Evolutionary conservation across 2,113 vertebrate genomes (phyloP), one percentile per base, ranked within the genome.

Genomic region (Rhizomys pruinosus): DNA sequence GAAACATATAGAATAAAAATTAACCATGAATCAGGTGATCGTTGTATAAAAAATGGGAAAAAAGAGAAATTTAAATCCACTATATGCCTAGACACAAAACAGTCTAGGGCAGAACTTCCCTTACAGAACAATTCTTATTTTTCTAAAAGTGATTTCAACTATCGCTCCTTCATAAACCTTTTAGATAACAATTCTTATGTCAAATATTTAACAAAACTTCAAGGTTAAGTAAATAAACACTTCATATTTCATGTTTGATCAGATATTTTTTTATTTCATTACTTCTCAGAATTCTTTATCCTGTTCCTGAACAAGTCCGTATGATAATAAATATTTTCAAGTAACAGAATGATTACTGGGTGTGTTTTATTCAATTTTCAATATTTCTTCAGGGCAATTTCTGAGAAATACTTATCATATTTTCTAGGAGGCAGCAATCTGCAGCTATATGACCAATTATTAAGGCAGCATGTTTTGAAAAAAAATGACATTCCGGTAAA

Each of bases 331-430:
- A 74, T 92, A 97, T 87, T 97, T 97, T 84, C 61, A 89, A 93
- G 84, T 81, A 96, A 88, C 13, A 86, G 63, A 97, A 87, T 79
- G 88, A 96, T 69, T 96, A 96, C 84, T 94, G 90, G 4, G 9
- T 96, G 47, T 84, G 37, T 73, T 97, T 97, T 96, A 97, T 91
- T 97, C 63, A 82, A 96, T 96, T 96, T 97, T 96, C 82, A 95
- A 74, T 96, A 82, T 94, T 97, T 98, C 86, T 97, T 66, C 64
- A 84, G 81, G 79, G 94, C 5, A 32, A 34, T 96, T 97, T 95
- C 96, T 97, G 89, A 63, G 73, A 98, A 96, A 96, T 76, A 95
- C 88, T 96, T 96, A 81, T 72, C 97, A 52, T 94, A 93, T 87
- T 94, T 96, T 94, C 71, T 88, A 96, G 93, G 96, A 97, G 76